A percentile compares a stretch with the other conserved stretches of the same genome.
Evolutionary conservation across 2,888 invertebrate species (phyloP).

Genomic region (Conomelus anceps): DNA sequence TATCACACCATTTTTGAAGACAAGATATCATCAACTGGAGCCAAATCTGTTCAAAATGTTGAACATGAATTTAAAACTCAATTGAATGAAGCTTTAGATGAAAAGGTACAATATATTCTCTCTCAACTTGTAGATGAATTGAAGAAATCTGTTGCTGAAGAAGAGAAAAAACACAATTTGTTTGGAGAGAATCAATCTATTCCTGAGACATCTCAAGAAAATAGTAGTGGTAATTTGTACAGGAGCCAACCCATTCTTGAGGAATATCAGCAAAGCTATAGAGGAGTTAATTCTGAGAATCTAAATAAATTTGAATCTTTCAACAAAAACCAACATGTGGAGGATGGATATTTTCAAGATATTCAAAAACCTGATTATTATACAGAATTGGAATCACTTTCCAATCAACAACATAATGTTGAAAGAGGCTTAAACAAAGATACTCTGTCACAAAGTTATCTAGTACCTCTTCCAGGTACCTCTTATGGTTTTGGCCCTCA

Average conservation of each 20-base stretch:
- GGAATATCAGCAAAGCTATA: too few species aligned
- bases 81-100: neutral
- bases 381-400: neutral
- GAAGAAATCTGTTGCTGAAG: neutral
- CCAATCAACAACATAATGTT: neutral
- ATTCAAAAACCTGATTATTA: neutral
- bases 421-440: neutral
- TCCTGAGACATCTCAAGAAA: neutral
- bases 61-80: neutral
- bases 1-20: neutral
- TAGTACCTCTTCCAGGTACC: neutral
- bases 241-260: too few species aligned
- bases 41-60: neutral
- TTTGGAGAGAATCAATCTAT: neutral
- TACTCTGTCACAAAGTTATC: neutral
- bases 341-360: neutral
- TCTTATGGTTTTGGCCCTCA: too few species aligned
- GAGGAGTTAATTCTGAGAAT: neutral
- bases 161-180: neutral
- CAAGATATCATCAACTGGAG: neutral
- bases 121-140: neutral
- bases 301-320: neutral
- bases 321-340: neutral
- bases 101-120: neutral
- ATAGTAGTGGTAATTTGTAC: neutral